Evolutionary conservation across 53 echinoderm and acorn worm genomes (phyloP).

Genomic region (Holothuria scabra): DNA sequence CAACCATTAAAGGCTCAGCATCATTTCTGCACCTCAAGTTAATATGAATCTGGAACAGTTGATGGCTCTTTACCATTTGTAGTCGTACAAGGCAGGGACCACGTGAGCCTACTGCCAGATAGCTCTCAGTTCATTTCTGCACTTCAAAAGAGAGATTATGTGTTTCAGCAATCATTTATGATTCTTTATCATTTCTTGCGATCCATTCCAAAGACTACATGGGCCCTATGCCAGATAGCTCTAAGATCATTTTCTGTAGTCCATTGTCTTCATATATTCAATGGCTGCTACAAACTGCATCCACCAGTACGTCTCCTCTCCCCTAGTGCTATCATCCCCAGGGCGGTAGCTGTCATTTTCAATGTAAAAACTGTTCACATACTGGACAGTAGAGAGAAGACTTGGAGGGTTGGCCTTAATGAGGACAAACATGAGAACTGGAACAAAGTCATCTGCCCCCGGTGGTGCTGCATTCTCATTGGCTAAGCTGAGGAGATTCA

Average conservation of each 20-base stretch:
- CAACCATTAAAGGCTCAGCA: too few species aligned
- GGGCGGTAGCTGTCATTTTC: constrained; percentile 69
- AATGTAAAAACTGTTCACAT: constrained; percentile 93
- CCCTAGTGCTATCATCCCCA: constrained; percentile 60
- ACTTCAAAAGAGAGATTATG: too few species aligned
- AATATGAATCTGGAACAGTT: too few species aligned
- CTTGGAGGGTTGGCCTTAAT: constrained; percentile 97
- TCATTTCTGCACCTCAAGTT: too few species aligned
- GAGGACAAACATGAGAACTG: constrained; percentile 91
- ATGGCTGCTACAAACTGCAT: constrained; percentile 96
- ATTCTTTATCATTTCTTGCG: too few species aligned
- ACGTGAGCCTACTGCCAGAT: too few species aligned
- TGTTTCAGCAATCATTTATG: too few species aligned
- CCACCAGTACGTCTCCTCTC: constrained; percentile 98
- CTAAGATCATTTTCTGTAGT: constrained; percentile 73
- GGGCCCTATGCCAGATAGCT: too few species aligned
- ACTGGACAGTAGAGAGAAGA: constrained; percentile 95
- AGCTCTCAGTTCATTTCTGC: too few species aligned
- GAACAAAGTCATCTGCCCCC: constrained; percentile 91
- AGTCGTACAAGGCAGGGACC: too few species aligned
- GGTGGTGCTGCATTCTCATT: constrained; percentile 78
- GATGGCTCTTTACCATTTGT: too few species aligned
- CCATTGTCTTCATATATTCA: constrained; percentile 90
- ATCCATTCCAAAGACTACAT: too few species aligned
- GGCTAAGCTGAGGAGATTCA: constrained; percentile 93